Evolutionary conservation across 1,140 invertebrate genomes (phyloP), one percentile per base, ranked within the genome.

Genomic region (Papilio polytes): DNA sequence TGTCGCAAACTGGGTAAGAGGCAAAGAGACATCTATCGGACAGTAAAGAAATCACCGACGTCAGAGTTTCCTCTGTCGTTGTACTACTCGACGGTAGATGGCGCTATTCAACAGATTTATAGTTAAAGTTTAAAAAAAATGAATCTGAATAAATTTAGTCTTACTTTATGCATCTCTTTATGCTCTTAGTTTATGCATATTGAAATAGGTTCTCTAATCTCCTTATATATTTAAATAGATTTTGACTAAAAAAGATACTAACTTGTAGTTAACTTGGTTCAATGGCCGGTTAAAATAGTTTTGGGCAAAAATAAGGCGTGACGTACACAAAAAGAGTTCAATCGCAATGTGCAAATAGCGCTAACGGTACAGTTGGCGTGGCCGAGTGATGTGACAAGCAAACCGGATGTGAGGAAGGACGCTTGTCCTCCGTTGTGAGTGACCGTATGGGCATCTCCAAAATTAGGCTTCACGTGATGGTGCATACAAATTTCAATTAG

Each of bases 401-500:
- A 66, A 74, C 88, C 86, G 88, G 90, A 89, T 90, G 89, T 87
- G 90, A 91, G 91, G 91, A 92, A 92, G 91, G 90, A 89, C 90
- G 86, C 81, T 74, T 87, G 87, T 89, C 88, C 86, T 83, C 85
- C 85, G 66, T 72, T 74, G 80, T 76, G 31, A 74, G 88, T 91
- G 91, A 88, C 90, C 89, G 89, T 86, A 84, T 87, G 86, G 86
- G 87, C 88, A 89, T 87, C 82, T 85, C 83, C 88, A 90, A 88
- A 90, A 90, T 86, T 82, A 87, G 87, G 92, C 90, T 90, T 89
- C 86, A 41, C 36, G 36, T 84, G 78, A 85, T 83, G 80, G 78
- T 85, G 89, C 85, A 91, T 92, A 86, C 82, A 80, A 88, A 91
- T 87, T 81, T 81, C 76, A 81, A 59, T 81, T 86, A 83, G 84